Evolutionary conservation across 2,888 invertebrate genomes (phyloP).

Genomic region (Dicyrtomina minuta): DNA sequence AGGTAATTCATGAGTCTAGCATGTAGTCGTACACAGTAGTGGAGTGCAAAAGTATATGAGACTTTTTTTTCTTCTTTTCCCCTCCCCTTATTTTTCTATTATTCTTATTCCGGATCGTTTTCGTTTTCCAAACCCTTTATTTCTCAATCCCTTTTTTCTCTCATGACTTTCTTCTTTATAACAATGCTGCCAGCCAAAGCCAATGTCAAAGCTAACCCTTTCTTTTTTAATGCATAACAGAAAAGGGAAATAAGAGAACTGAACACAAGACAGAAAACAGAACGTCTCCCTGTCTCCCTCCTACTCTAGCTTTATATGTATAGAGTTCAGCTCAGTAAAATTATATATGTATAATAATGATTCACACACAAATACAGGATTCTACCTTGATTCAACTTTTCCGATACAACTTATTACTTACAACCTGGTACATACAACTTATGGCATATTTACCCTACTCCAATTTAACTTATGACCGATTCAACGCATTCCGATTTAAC

Average conservation of each 20-base stretch:
- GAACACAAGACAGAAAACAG: neutral
- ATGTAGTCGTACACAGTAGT: too few relatives aligned
- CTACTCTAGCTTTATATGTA: too few relatives aligned
- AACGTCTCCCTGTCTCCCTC: too few relatives aligned
- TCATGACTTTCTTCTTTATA: neutral
- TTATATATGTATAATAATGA: too few relatives aligned
- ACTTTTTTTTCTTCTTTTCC: conserved; percentile 8
- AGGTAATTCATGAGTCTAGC: conserved; percentile 20
- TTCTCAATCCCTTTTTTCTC: conserved; percentile 19
- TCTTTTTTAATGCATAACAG: conserved; percentile 16
- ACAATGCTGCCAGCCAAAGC: neutral
- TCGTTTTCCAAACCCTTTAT: conserved; percentile 25
- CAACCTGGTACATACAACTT: too few relatives aligned
- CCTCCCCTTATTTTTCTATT: conserved; percentile 12
- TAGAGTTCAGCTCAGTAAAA: too few relatives aligned
- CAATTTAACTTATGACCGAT: too few relatives aligned
- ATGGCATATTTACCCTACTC: too few relatives aligned
- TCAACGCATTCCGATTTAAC: too few relatives aligned
- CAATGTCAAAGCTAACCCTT: neutral
- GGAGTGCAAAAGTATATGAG: neutral
- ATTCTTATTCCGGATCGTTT: conserved; percentile 24
- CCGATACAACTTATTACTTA: too few relatives aligned
- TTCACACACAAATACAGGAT: too few relatives aligned
- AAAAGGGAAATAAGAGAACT: neutral
- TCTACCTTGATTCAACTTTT: too few relatives aligned